A percentile compares a stretch with the other conserved stretches of the same genome.
Evolutionary conservation across 2,888 invertebrate genomes (phyloP).

Genomic region (Leptinotarsa rubiginosa): DNA sequence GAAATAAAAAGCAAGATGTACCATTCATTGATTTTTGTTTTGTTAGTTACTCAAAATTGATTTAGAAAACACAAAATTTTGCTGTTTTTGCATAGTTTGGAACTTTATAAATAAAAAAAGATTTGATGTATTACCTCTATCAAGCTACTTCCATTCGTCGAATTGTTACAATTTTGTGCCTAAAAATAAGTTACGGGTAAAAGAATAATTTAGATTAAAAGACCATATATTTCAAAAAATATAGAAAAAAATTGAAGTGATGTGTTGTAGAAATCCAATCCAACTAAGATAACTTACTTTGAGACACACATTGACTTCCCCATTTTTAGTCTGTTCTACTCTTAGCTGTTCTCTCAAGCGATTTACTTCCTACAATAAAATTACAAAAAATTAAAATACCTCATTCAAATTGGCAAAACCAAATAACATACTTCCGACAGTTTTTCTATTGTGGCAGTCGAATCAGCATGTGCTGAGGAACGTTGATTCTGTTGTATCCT

Average conservation of each 20-base stretch:
- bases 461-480: conserved; percentile 39
- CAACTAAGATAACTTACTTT: conserved; percentile 49
- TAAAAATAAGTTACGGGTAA: conserved; percentile 42
- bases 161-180: conserved; percentile 52
- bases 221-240: not conserved
- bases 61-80: not conserved
- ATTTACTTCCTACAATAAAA: conserved; percentile 54
- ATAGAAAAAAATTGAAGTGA: too few species aligned
- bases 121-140: conserved; percentile 47
- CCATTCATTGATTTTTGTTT: not conserved
- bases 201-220: not conserved
- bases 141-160: conserved; percentile 55
- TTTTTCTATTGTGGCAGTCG: conserved; percentile 51
- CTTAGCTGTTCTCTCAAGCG: conserved; percentile 53
- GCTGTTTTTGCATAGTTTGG: not conserved
- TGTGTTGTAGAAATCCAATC: not conserved
- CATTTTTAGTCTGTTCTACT: conserved; percentile 54
- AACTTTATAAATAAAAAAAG: conserved; percentile 1
- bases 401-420: conserved; percentile 35
- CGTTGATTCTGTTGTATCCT: conserved; percentile 44
- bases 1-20: not conserved
- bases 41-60: not conserved
- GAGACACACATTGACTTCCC: conserved; percentile 46
- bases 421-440: conserved; percentile 52
- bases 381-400: conserved; percentile 28